phyloP scores from a whole-genome alignment of 35 echinoderm and acorn worm species.

The Ophioderma brevispina region DNA sequence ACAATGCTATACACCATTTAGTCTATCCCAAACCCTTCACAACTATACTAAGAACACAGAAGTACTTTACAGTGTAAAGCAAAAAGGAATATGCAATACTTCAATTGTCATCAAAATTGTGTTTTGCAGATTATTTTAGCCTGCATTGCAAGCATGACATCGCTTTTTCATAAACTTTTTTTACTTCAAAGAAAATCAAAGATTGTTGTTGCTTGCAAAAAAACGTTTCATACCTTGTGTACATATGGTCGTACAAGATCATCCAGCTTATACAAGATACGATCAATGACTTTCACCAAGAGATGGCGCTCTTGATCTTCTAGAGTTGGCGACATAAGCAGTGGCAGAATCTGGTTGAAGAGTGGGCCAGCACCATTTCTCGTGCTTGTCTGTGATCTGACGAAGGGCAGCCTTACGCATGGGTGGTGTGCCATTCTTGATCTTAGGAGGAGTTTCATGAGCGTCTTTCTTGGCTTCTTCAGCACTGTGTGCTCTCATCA shows the following conservation, averaged over 20 bases:
- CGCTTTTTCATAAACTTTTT: no score
- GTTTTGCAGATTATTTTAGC: no score
- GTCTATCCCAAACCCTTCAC: no score
- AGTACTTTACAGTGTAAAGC: no score
- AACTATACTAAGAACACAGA: no score
- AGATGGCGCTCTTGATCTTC: constrained; percentile 99
- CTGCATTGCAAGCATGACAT: no score
- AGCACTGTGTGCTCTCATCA: constrained; percentile 91
- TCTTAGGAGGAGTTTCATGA: constrained; percentile 91
- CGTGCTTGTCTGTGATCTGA: constrained; percentile 98
- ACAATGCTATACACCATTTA: no score
- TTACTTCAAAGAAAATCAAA: no score
- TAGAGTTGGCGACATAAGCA: constrained; percentile 96
- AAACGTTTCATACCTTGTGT: constrained; percentile 81
- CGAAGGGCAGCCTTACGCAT: constrained; percentile 97
- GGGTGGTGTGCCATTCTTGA: constrained; percentile 98
- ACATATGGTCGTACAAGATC: constrained; percentile 96
- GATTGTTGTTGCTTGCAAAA: no score
- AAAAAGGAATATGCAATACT: background rate
- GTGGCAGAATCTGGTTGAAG: constrained; percentile 98
- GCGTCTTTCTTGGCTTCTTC: constrained; percentile 89
- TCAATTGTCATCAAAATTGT: background rate
- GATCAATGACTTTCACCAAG: constrained; percentile 98
- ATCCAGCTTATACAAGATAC: constrained; percentile 96
- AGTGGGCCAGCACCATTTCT: constrained; percentile 94